Evolutionary conservation across 2,797 vertebrate species (phyloP), one percentile per base, ranked within the genome.

Genomic region (Jordanella pulchra): DNA sequence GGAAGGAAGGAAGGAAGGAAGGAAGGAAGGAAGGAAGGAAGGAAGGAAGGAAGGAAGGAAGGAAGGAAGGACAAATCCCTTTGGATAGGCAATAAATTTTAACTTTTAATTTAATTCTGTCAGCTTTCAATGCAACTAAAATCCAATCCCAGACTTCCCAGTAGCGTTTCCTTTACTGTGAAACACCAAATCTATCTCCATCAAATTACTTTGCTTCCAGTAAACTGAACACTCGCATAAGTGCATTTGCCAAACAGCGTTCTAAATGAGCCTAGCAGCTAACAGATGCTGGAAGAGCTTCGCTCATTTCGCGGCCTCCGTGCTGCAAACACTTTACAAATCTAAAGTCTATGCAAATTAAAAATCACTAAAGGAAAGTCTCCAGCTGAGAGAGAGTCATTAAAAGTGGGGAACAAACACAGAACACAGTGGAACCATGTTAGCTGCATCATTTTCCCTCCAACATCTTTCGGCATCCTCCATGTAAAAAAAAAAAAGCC

Each of bases 201-300:
- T 61, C 58, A 61, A 61, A 77, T 65, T 69, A 80, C 81, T 79
- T 35, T 56, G 50, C 83, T 73, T 83, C 67, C 81, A 78, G 75
- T 72, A 32, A 76, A 60, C 76, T 75, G 71, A 87, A 81, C 75
- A 71, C 73, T 86, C 72, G 18, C 79, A 81, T 79, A 82, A 85
- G 75, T 32, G 79, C 77, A 69, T 87, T 76, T 77, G 79, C 81
- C 72, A 82, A 75, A 79, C 69, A 76, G 80, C 51, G 32, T 78
- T 77, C 69, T 75, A 75, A 86, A 83, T 78, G 82, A 65, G 77
- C 70, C 84, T 85, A 60, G 42, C 71, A 67, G 80, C 84, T 55
- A 81, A 91, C 83, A 90, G 84, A 90, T 87, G 84, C 81, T 12
- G 55, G 35, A 53, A 48, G 67, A 76, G 76, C 65, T 15, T 65